Conservation (phyloP, 2,888 invertebrate species). For the Linyphia triangularis region DNA sequence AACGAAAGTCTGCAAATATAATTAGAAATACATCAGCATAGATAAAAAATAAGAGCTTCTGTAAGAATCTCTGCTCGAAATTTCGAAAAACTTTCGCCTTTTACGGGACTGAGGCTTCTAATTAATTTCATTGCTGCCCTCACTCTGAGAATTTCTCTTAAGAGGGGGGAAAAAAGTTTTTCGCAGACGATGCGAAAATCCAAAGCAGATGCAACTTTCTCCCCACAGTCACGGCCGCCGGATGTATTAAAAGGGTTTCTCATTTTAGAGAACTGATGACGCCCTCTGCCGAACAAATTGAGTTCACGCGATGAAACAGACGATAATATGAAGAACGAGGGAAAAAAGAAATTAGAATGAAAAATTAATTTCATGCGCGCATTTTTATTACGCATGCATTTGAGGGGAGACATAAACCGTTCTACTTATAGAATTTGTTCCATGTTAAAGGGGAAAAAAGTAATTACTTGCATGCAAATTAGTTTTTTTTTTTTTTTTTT, state of each 20-base stretch:
- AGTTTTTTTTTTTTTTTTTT: conserved; percentile 42
- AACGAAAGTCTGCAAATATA: too few species aligned
- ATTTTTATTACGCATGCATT: conserved; percentile 65
- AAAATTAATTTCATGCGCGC: conserved; percentile 73
- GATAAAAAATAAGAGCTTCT: too few species aligned
- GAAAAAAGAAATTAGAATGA: conserved; percentile 71
- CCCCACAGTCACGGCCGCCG: background rate
- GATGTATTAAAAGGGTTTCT: conserved; percentile 33
- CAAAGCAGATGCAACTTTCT: conserved; percentile 9
- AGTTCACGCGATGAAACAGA: conserved; percentile 69
- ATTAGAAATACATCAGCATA: too few species aligned
- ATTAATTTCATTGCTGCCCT: conserved; percentile 64
- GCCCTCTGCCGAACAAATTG: conserved; percentile 69
- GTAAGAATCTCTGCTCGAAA: background rate
- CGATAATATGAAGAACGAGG: conserved; percentile 63
- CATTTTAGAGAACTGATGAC: conserved; percentile 65
- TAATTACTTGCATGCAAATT: conserved; percentile 72
- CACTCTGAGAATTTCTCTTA: background rate
- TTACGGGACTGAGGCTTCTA: conserved; percentile 35
- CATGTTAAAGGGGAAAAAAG: conserved; percentile 28
- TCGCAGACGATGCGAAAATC: conserved; percentile 65
- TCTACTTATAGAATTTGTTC: background rate
- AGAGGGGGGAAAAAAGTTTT: conserved; percentile 32
- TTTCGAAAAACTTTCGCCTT: conserved; percentile 9
- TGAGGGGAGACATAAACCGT: background rate